A percentile compares a stretch with the other conserved stretches of the same genome.
Conservation (phyloP, 2,113 vertebrate genomes). For the Ochotona curzoniae region DNA sequence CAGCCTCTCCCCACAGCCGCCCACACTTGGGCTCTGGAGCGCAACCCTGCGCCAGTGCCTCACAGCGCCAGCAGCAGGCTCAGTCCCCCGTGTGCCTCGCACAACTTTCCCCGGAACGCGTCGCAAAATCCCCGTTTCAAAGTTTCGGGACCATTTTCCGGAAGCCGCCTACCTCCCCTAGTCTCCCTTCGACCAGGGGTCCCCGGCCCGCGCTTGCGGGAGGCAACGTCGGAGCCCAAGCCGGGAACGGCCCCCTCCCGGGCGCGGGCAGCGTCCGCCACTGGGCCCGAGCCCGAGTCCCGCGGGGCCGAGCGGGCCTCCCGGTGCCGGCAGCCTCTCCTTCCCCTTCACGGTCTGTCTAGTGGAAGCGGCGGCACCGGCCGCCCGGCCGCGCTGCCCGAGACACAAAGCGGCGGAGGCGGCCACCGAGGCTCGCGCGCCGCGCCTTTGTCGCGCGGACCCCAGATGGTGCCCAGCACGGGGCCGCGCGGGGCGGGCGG, state of each 20-base stretch:
- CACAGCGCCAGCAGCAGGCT: neutral
- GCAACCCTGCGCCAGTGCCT: too few species aligned
- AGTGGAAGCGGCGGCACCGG: neutral
- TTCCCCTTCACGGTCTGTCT: neutral
- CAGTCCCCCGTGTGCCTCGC: neutral
- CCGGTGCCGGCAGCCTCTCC: too few species aligned
- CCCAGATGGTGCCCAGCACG: constrained; percentile 89
- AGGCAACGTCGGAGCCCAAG: too few species aligned
- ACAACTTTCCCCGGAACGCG: neutral
- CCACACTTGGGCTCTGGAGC: too few species aligned
- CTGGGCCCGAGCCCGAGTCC: neutral
- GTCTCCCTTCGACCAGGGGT: too few species aligned
- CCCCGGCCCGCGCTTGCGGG: too few species aligned
- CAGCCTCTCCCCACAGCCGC: too few species aligned
- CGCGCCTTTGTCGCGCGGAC: constrained; percentile 70
- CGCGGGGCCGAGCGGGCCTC: neutral
- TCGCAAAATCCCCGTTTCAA: neutral
- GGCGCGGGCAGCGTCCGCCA: too few species aligned
- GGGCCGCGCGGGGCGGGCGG: constrained; percentile 40
- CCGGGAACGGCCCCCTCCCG: too few species aligned
- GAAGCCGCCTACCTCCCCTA: neutral
- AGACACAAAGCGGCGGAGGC: neutral
- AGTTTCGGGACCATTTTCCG: constrained; percentile 48
- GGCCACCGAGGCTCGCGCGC: neutral
- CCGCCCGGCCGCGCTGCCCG: constrained; percentile 11